Conservation (phyloP, 2,888 invertebrate species). For the Brassicogethes aeneus region DNA sequence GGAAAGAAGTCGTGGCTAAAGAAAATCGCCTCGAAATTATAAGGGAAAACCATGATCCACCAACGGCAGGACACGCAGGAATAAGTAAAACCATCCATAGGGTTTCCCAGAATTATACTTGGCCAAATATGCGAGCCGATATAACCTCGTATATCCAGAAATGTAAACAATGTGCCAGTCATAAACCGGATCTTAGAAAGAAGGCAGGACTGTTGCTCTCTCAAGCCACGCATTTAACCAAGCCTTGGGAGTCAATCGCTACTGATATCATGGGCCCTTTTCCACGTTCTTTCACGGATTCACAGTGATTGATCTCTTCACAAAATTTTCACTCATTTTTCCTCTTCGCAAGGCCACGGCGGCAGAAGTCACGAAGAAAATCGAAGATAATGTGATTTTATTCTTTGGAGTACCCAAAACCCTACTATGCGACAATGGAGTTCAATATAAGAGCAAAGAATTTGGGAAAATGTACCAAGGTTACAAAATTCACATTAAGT, state of each 20-base stretch:
- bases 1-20: conserved; percentile 2
- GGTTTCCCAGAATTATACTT: not conserved
- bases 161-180: not conserved
- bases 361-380: not conserved
- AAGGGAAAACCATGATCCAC: conserved; percentile 1
- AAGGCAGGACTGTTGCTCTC: not conserved
- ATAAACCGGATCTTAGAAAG: not conserved
- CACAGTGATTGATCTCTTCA: not conserved
- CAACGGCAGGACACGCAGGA: conserved; percentile 2
- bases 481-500: not conserved
- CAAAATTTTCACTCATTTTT: not conserved
- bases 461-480: not conserved
- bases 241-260: no score
- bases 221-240: no score
- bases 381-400: conserved; percentile 2
- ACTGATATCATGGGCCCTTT: no score
- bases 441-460: conserved; percentile 2
- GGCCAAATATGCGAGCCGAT: conserved; percentile 2
- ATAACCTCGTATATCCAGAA: not conserved
- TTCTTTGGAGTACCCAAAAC: not conserved
- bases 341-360: not conserved
- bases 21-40: not conserved
- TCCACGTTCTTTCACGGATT: no score
- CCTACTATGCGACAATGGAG: conserved; percentile 1
- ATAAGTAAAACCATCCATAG: not conserved